These are phyloP conservation scores for Matsumurasca onukii DNA, from an alignment of 1,140 invertebrate genomes.

Conservation along the genomic window DNA sequence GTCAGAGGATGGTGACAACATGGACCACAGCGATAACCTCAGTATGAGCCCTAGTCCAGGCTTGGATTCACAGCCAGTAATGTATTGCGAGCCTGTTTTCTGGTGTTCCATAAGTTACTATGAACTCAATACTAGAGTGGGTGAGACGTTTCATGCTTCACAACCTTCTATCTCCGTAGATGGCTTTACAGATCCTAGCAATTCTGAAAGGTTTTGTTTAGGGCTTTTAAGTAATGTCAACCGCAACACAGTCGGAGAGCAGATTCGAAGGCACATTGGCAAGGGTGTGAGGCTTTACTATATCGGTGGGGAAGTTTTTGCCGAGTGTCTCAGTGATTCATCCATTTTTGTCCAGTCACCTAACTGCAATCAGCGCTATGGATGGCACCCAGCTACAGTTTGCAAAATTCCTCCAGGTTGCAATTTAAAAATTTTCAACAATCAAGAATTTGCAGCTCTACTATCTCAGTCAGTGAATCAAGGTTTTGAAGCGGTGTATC, in stretches of 20 bases:
- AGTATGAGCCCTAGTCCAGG: constrained; percentile 67
- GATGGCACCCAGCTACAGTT: constrained; percentile 98
- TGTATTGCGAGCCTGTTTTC: constrained; percentile 96
- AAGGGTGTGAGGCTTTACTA: constrained; percentile 96
- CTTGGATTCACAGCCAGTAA: constrained; percentile 89
- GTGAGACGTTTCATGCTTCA: constrained; percentile 96
- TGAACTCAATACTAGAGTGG: constrained; percentile 93
- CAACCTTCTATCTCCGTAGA: constrained; percentile 97
- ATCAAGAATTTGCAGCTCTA: constrained; percentile 96
- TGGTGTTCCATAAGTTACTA: constrained; percentile 99
- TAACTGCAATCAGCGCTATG: constrained; percentile 97
- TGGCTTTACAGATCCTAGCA: constrained; percentile 94
- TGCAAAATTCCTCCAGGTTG: constrained; percentile 99
- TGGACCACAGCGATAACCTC: constrained; percentile 88
- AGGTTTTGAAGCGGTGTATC: constrained; percentile 98
- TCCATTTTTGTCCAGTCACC: constrained; percentile 99
- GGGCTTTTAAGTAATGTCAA: constrained; percentile 97
- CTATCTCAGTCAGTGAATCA: constrained; percentile 94
- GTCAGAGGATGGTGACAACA: constrained; percentile 95
- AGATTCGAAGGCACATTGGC: constrained; percentile 94
- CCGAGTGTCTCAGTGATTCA: constrained; percentile 96
- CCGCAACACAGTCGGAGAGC: constrained; percentile 90
- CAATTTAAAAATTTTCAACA: constrained; percentile 99
- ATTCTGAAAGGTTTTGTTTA: constrained; percentile 93
- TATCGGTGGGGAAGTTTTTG: constrained; percentile 97